A percentile compares a stretch with the other conserved stretches of the same genome.
These are phyloP conservation scores for Miichthys miiuy DNA, from an alignment of 2,797 vertebrate species.

Conservation along the genomic window DNA sequence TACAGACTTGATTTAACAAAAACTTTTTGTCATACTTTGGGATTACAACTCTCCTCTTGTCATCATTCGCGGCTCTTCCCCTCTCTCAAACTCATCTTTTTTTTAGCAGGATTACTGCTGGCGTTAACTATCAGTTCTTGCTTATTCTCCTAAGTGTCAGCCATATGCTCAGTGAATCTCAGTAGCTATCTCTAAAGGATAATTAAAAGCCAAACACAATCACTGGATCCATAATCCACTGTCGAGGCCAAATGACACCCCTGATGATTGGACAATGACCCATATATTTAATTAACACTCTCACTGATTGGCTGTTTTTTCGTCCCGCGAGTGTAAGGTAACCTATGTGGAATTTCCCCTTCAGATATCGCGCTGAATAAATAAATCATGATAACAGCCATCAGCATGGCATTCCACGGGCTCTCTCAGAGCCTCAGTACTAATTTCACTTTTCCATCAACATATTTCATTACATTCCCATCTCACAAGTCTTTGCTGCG, in stretches of 20 bases:
- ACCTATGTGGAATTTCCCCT: constrained; percentile 30
- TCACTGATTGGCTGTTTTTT: constrained; percentile 39
- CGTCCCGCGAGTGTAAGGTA: background rate
- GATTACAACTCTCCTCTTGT: background rate
- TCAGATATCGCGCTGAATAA: constrained; percentile 48
- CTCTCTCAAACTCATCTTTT: constrained; percentile 18
- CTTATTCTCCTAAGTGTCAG: constrained; percentile 35
- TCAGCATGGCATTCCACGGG: constrained; percentile 27
- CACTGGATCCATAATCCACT: constrained; percentile 54
- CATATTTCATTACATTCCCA: constrained; percentile 50
- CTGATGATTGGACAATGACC: constrained; percentile 69
- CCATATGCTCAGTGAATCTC: constrained; percentile 40
- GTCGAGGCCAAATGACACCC: constrained; percentile 59
- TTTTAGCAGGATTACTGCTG: constrained; percentile 1
- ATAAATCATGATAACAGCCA: constrained; percentile 45
- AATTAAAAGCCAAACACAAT: constrained; percentile 55
- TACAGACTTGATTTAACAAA: too few relatives aligned
- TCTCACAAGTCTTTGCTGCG: constrained; percentile 41
- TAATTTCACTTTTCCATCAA: constrained; percentile 59
- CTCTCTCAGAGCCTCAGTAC: constrained; percentile 19
- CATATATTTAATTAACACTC: constrained; percentile 67
- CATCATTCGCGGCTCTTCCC: background rate
- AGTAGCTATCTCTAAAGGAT: constrained; percentile 40
- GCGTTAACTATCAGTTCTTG: background rate
- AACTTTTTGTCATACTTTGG: background rate